A percentile compares a stretch with the other conserved stretches of the same genome.
Conservation (phyloP, 2,888 invertebrate genomes). For the Drosophila vallismaia region DNA sequence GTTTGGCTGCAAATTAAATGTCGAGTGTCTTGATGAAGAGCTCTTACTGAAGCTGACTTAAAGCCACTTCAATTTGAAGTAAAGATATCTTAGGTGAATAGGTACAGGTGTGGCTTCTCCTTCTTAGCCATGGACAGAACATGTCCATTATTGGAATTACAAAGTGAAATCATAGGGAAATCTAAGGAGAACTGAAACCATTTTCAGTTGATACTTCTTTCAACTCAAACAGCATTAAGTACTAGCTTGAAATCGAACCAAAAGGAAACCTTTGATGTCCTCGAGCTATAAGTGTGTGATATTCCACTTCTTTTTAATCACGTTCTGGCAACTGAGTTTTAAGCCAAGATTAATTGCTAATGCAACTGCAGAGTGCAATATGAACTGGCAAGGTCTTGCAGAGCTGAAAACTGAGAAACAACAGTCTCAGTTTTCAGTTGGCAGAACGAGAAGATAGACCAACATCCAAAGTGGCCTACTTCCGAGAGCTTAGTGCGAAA, state of each 20-base stretch:
- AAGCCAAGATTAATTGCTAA: conserved; percentile 26
- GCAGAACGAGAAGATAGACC: conserved; percentile 3
- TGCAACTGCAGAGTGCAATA: conserved; percentile 13
- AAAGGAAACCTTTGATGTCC: conserved; percentile 2
- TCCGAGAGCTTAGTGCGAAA: conserved; percentile 63
- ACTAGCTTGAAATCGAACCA: neutral
- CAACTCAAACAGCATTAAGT: neutral
- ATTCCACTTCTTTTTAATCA: neutral
- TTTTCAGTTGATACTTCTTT: neutral
- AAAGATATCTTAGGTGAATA: neutral
- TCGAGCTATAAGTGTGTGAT: neutral
- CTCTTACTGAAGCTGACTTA: neutral
- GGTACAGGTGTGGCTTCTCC: no score
- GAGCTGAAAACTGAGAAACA: conserved; percentile 26
- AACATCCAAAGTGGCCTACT: conserved; percentile 40
- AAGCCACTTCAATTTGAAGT: neutral
- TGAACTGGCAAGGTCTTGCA: conserved; percentile 1
- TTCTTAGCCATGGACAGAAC: no score
- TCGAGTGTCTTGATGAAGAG: neutral
- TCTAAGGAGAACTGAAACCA: neutral
- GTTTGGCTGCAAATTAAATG: neutral
- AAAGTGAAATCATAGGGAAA: neutral
- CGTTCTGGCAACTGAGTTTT: conserved; percentile 1
- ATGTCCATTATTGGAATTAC: no score
- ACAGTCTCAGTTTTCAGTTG: conserved; percentile 56